phyloP scores from a whole-genome alignment of 2,113 vertebrate species.

The Casuarius casuarius region DNA sequence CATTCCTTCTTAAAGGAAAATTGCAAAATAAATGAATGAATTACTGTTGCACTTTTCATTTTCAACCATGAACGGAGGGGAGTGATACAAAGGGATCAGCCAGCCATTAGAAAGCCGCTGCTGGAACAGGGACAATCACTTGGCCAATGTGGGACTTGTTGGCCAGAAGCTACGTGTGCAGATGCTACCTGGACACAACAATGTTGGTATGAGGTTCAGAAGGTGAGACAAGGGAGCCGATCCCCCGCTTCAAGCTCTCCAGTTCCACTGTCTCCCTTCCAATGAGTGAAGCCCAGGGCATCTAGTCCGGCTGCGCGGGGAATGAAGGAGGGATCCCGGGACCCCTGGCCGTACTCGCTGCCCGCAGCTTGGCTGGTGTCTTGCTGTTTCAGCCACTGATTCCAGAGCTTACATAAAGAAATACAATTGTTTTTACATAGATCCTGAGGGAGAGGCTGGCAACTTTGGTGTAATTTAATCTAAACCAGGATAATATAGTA shows the following conservation, averaged over 20 bases:
- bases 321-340: background rate
- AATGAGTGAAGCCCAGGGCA: background rate
- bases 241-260: background rate
- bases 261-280: background rate
- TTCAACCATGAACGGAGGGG: background rate
- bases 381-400: conserved; percentile 31
- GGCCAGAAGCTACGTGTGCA: background rate
- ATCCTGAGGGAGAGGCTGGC: background rate
- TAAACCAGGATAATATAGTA: conserved; percentile 8
- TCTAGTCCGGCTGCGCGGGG: background rate
- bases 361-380: accelerated
- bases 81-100: background rate
- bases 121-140: background rate
- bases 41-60: background rate
- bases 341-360: accelerated
- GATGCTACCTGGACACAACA: background rate
- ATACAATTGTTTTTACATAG: background rate
- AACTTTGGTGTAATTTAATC: conserved; percentile 8
- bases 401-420: background rate
- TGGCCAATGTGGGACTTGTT: background rate
- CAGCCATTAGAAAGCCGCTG: background rate
- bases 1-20: background rate
- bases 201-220: background rate
- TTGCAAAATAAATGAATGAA: background rate
- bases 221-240: background rate